These are phyloP conservation scores for Drosophila sproati DNA, from an alignment of 1,140 invertebrate genomes.

Conservation along the genomic window DNA sequence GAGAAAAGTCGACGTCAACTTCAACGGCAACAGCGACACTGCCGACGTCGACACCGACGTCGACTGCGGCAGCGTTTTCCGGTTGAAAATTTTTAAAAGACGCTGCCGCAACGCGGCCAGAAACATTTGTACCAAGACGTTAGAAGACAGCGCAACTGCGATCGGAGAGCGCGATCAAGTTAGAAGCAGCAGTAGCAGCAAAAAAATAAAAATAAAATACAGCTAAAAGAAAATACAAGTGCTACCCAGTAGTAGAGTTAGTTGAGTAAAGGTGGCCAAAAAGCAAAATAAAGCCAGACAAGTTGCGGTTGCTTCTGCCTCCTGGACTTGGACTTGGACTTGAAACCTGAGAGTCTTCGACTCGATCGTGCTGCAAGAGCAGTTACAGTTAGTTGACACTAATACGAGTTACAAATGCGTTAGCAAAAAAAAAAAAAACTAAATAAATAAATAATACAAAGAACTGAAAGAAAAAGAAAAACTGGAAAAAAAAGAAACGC, in stretches of 20 bases:
- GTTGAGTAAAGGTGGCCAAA: too few relatives aligned
- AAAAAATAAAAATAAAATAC: constrained; percentile 26
- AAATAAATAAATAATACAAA: constrained; percentile 20
- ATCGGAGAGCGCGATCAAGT: constrained; percentile 48
- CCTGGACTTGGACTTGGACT: constrained; percentile 22
- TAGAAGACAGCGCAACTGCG: constrained; percentile 68
- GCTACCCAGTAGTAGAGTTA: background rate
- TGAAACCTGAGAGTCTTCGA: constrained; percentile 19
- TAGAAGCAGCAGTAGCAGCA: constrained; percentile 6
- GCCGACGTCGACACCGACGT: background rate
- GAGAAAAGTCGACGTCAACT: constrained; percentile 19
- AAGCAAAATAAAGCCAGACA: background rate
- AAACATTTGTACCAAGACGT: constrained; percentile 84
- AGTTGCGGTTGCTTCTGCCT: constrained; percentile 7
- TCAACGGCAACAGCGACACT: background rate
- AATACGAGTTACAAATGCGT: constrained; percentile 55
- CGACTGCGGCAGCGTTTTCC: constrained; percentile 54
- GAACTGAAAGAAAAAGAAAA: constrained; percentile 26
- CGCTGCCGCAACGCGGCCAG: constrained; percentile 74
- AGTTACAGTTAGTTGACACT: constrained; percentile 84
- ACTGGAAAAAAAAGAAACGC: constrained; percentile 30
- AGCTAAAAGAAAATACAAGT: constrained; percentile 42
- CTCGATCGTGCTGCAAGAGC: constrained; percentile 15
- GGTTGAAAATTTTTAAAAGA: constrained; percentile 84
- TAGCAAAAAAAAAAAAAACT: constrained; percentile 33